Evolutionary conservation across 2,113 vertebrate genomes (phyloP).

Genomic region (Engystomops pustulosus): DNA sequence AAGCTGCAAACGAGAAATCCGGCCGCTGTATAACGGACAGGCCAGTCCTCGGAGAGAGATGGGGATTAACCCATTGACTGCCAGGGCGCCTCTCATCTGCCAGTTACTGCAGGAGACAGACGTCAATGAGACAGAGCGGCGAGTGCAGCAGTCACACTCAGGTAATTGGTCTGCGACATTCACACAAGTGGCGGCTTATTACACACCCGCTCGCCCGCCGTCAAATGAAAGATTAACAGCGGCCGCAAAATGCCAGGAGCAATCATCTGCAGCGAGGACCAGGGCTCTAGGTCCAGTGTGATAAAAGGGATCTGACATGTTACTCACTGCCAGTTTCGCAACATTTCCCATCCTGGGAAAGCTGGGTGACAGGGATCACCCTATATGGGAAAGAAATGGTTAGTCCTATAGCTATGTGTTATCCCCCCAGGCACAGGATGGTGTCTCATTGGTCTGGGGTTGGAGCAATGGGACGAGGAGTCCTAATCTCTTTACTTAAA

Average conservation of each 20-base stretch:
- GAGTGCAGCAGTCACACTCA: neutral
- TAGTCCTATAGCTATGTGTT: too few species aligned
- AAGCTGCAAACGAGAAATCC: neutral
- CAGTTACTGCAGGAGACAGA: neutral
- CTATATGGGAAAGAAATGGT: too few species aligned
- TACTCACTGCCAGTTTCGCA: too few species aligned
- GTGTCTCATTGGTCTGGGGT: too few species aligned
- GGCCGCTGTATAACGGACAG: neutral
- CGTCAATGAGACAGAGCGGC: neutral
- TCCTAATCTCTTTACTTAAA: too few species aligned
- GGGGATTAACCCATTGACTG: neutral
- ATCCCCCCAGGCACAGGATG: too few species aligned
- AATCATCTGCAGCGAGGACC: neutral
- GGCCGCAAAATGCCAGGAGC: neutral
- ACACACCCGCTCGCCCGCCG: neutral
- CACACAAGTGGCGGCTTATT: neutral
- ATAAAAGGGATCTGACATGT: too few species aligned
- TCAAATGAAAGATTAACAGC: neutral
- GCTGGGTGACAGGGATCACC: too few species aligned
- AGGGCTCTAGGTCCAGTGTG: too few species aligned
- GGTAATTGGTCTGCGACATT: conserved; percentile 35
- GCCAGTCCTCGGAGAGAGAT: neutral
- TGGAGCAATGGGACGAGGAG: too few species aligned
- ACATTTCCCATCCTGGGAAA: too few species aligned
- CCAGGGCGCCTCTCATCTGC: neutral